Percentiles rank a stretch among this genome's conserved stretches.
phyloP scores from a whole-genome alignment of 2,113 vertebrate species.

The Phocoena phocoena region DNA sequence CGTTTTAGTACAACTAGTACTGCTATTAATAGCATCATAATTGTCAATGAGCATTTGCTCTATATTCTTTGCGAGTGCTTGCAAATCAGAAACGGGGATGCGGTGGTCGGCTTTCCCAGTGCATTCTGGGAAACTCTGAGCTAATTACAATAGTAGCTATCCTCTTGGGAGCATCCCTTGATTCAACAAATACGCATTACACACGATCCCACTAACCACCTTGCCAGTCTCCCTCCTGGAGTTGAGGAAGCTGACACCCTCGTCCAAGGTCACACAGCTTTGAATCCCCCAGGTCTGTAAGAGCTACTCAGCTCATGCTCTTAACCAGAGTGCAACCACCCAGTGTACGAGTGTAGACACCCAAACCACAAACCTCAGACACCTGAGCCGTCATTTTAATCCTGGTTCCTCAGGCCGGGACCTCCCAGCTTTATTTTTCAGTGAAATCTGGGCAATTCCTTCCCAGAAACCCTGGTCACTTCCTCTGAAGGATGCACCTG shows the following conservation, averaged over 20 bases:
- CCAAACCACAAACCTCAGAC: not conserved
- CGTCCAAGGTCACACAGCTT: not conserved
- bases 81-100: not conserved
- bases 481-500: not conserved
- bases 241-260: not conserved
- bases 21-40: not conserved
- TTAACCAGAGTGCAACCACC: rapidly evolving
- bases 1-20: not conserved
- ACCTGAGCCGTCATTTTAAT: not conserved
- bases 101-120: not conserved
- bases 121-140: not conserved
- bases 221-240: not conserved
- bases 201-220: not conserved
- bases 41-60: not conserved
- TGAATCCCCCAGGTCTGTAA: not conserved
- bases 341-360: rapidly evolving
- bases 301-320: not conserved
- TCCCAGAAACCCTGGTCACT: not conserved
- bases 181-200: not conserved
- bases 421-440: not conserved
- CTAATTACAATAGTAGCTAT: not conserved
- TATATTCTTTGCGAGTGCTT: not conserved
- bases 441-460: not conserved
- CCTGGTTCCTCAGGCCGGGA: not conserved
- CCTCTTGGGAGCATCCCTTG: not conserved